Conservation (phyloP, 2,888 invertebrate species). For the Holacanthella duospinosa region DNA sequence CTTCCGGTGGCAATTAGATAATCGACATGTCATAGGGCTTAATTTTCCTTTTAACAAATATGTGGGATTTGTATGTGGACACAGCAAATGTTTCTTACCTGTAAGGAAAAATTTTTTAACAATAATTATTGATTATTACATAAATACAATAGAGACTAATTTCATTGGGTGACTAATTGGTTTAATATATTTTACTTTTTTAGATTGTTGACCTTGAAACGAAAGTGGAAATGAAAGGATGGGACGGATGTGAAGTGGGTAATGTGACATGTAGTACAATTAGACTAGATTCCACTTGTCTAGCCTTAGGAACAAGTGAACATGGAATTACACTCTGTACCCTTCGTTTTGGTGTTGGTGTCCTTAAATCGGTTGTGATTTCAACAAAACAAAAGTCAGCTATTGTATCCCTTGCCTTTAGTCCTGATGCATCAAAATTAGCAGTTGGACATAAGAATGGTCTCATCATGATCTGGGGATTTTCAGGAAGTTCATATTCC, state of each 20-base stretch:
- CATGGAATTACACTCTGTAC: constrained; percentile 18
- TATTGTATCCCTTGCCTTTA: constrained; percentile 22
- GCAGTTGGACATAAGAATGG: constrained; percentile 56
- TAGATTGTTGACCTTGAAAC: constrained; percentile 14
- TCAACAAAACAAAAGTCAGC: constrained; percentile 12
- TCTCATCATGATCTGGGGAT: constrained; percentile 49
- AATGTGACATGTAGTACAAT: constrained; percentile 15
- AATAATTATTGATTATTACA: too few species aligned
- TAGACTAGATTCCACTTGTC: constrained; percentile 11
- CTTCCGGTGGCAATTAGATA: background rate
- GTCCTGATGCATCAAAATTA: constrained; percentile 43
- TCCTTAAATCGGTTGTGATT: background rate
- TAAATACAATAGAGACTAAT: background rate
- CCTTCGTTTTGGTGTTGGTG: constrained; percentile 10
- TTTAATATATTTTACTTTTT: background rate
- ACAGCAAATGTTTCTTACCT: background rate
- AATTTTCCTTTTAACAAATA: background rate
- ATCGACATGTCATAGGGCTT: background rate
- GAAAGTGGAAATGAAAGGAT: constrained; percentile 8
- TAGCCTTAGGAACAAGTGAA: constrained; percentile 23
- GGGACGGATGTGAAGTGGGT: constrained; percentile 9
- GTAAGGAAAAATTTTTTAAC: too few species aligned
- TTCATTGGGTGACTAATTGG: background rate
- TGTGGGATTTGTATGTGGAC: background rate
- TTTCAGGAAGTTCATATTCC: background rate